Conservation (phyloP, 2,113 vertebrate genomes). For the Telmatochromis brichardi region DNA sequence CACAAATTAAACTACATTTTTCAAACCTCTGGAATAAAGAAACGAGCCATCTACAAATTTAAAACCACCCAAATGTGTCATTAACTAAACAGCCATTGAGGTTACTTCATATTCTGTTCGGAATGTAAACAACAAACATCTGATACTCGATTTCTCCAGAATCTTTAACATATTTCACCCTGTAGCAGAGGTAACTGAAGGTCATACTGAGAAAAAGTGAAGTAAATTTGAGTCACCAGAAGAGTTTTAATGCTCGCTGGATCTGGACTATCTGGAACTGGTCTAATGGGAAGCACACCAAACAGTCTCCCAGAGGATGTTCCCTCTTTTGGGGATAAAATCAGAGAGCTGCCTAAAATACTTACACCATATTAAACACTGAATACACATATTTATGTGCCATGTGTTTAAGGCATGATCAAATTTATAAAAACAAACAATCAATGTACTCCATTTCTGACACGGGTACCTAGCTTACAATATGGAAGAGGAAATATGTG, state of each 20-base stretch:
- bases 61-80: not conserved
- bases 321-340: not conserved
- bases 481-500: not conserved
- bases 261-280: not conserved
- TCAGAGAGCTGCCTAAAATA: not conserved
- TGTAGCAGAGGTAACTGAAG: not conserved
- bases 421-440: not conserved
- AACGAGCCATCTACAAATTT: not conserved
- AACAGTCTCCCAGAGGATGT: not conserved
- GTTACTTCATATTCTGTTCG: not conserved
- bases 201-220: not conserved
- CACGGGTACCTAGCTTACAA: not conserved
- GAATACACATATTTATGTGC: not conserved
- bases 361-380: not conserved
- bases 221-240: not conserved
- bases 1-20: not conserved
- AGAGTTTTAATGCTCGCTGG: not conserved
- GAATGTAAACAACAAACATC: not conserved
- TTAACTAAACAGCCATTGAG: not conserved
- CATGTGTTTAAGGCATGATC: not conserved
- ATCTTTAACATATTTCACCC: not conserved
- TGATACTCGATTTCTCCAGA: not conserved
- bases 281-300: not conserved
- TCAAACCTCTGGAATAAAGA: not conserved
- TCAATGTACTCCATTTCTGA: not conserved